Evolutionary conservation across 2,888 invertebrate genomes (phyloP), one percentile per base, ranked within the genome.

Genomic region (Drosophila subquinaria): DNA sequence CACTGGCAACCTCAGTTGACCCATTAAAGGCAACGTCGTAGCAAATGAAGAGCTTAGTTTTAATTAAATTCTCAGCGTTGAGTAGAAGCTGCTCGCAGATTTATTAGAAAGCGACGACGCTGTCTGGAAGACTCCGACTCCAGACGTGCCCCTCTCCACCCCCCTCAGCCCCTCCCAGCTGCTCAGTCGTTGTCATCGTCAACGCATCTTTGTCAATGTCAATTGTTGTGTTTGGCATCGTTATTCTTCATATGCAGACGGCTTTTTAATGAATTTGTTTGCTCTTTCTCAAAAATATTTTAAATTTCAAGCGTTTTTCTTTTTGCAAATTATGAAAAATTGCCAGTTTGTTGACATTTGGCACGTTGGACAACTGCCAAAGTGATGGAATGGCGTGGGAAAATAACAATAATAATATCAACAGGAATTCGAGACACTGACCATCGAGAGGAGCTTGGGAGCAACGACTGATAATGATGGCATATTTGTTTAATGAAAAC

Each of bases 31-130:
- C 59, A 35, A 50, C 42, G 50, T 52, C 9, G 55, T 20, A 20
- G 65, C 69, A 79, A 83, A 75, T 73, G 78, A 77, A 79, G 81
- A 82, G 83, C 81, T 86, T 84, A 78, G 82, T 84, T 86, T 86
- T 84, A 83, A 84, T 84, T 86, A 86, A 84, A 86, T 86, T 83
- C 83, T 71, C 68, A 66, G 61, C 56, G 67, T 50, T 70, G 72
- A 53, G 63, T 71, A 76, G 67, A 71, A 79, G 69, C 56, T 62
- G 55, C 61, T 55, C 57, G 62, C 79, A 76, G 86, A 86, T 81
- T 81, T 73, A 71, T 74, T 77, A 81, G 76, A 71, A 62, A 69
- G 62, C 66, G 51, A 36, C 50, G 69, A 52, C 27, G 73, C 63
- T 55, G 69, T 66, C 60, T 63, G 42, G 20, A 36, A 59, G 64